Base-by-base conservation (phyloP, 2,888 invertebrate species). In the Sthenelais limicola region DNA sequence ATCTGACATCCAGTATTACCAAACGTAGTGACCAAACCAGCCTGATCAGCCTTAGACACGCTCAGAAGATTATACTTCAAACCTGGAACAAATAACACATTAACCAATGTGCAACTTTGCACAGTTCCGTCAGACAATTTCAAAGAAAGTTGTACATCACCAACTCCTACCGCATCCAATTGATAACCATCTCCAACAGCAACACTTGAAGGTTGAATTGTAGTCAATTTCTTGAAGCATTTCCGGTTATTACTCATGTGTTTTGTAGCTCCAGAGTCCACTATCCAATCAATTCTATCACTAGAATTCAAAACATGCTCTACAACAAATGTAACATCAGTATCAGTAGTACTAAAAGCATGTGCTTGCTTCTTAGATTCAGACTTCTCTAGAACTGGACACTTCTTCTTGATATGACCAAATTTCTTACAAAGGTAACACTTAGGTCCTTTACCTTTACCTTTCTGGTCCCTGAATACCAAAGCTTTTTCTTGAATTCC, bases 51-150 rank as follows among this genome's bases (percentile, higher is more conserved):
- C 26, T 68, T 72, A 9, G 69, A 33, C 0, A 73, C 70, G 38
- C 73, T 73, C 1, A 66, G 52, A 26, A 72, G 26, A 24, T 72
- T 72, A 49, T 32, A 66, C 28, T 62, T 30, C 48, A 72, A 24
- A 3, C 47, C 62, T 38, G 67, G 72, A 18, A 72, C 73, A 33
- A 30, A 69, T 33, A 73, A 33, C 24, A 69, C 73, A 70, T 73
- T 58, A 21, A 26, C 30, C 43, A 69, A 43, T 9, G 2, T 52
- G 30, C 67, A 48, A 15, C 3, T 62, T 52, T 47, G 30, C 1
- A 26, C 9, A 18, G 30, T 56, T 15, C 54, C 32, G 15, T 24
- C 3, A 24, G 58, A 30, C n/a, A 32, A n/a, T 9, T 56, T n/a
- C 43, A 56, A 43, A 15, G 28, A 32, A 1, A 73, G 56, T 51